Evolutionary conservation across 2,113 vertebrate genomes (phyloP).

Genomic region (Arenaria interpres): DNA sequence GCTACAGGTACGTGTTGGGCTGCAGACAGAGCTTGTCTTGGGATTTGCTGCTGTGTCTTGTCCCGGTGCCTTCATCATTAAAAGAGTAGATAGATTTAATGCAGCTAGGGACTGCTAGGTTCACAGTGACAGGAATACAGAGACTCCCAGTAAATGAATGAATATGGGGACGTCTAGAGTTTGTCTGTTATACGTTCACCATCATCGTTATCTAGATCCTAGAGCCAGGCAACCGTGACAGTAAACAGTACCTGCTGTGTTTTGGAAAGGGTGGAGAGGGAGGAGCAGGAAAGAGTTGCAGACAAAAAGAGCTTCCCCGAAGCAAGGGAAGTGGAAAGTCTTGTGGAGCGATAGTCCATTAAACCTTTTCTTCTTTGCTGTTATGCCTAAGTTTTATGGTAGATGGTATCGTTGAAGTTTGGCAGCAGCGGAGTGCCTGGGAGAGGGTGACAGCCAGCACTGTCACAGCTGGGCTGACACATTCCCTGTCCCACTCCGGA

Average conservation of each 20-base stretch:
- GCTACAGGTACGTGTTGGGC: slow-evolving; percentile 80
- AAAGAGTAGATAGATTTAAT: background rate
- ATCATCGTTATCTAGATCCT: background rate
- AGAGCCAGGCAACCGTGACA: background rate
- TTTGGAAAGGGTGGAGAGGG: background rate
- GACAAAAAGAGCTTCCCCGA: background rate
- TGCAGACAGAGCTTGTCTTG: background rate
- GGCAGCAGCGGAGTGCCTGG: background rate
- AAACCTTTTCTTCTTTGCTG: background rate
- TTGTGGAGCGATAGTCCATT: background rate
- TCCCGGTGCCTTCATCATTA: background rate
- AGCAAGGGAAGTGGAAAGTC: background rate
- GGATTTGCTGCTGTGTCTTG: background rate
- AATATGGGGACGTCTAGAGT: background rate
- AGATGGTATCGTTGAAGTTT: background rate
- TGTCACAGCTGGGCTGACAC: background rate
- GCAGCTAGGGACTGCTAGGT: background rate
- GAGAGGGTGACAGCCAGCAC: background rate
- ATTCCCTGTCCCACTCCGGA: background rate
- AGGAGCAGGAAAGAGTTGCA: background rate
- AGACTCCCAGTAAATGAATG: background rate
- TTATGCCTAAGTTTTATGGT: background rate
- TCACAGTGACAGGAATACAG: background rate
- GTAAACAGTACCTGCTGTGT: rapidly evolving
- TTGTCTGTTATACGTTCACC: background rate